These are phyloP conservation scores for Bos taurus DNA, from an alignment of 2,113 vertebrate species.

Conservation along the genomic window ARS-UCD2.0 NC_037337.1:56228001-56228500, in stretches of 20 bases:
- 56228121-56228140: neutral
- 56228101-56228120: neutral
- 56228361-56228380: neutral
- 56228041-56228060: neutral
- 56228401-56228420: neutral
- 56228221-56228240: neutral
- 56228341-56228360: neutral
- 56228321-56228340: neutral
- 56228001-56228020: neutral
- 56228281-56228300: neutral
- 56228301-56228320: neutral
- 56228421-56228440: neutral
- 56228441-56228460: neutral
- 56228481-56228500: neutral
- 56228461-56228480: neutral
- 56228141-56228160: neutral
- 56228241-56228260: neutral
- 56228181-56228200: neutral
- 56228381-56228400: neutral
- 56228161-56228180: neutral
- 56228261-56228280: neutral
- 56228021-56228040: neutral
- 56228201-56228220: neutral
- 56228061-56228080: neutral
- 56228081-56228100: neutral